Evolutionary conservation across 2,888 invertebrate species (phyloP).

Genomic region (Clivina fossor): DNA sequence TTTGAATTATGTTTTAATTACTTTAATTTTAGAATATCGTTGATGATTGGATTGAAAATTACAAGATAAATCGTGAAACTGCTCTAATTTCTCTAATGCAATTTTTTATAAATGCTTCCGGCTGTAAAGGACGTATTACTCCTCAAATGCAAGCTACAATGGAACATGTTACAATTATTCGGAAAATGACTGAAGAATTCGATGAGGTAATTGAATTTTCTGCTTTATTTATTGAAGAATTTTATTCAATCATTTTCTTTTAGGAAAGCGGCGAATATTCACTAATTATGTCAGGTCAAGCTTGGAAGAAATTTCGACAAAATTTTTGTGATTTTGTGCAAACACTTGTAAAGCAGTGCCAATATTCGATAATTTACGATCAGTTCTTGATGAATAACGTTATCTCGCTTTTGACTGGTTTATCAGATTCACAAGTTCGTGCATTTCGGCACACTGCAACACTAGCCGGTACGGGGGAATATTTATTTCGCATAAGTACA

Average conservation of each 20-base stretch:
- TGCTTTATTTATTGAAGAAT: no score
- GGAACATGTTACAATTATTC: constrained; percentile 96
- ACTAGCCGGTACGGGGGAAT: constrained; percentile 66
- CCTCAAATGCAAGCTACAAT: constrained; percentile 90
- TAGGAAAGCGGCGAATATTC: constrained; percentile 99
- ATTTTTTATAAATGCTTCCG: constrained; percentile 97
- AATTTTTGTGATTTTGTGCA: constrained; percentile 98
- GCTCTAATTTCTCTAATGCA: constrained; percentile 95
- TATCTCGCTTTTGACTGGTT: constrained; percentile 92
- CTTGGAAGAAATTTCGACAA: constrained; percentile 94
- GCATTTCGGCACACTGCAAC: constrained; percentile 94
- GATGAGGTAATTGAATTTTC: constrained; percentile 82
- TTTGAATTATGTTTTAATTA: constrained; percentile 1
- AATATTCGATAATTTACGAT: constrained; percentile 98
- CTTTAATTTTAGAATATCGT: constrained; percentile 70
- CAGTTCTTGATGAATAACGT: constrained; percentile 99
- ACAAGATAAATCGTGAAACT: constrained; percentile 88
- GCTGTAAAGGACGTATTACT: constrained; percentile 92
- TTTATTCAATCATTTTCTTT: constrained; percentile 29
- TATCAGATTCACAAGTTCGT: constrained; percentile 96
- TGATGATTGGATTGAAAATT: constrained; percentile 99
- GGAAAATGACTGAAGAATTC: constrained; percentile 98
- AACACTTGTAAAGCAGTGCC: constrained; percentile 94
- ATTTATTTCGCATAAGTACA: neutral
- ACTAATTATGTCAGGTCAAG: constrained; percentile 92